These are phyloP conservation scores for Patiria miniata DNA, from an alignment of 35 echinoderm and acorn worm genomes.

Conservation along the genomic window DNA sequence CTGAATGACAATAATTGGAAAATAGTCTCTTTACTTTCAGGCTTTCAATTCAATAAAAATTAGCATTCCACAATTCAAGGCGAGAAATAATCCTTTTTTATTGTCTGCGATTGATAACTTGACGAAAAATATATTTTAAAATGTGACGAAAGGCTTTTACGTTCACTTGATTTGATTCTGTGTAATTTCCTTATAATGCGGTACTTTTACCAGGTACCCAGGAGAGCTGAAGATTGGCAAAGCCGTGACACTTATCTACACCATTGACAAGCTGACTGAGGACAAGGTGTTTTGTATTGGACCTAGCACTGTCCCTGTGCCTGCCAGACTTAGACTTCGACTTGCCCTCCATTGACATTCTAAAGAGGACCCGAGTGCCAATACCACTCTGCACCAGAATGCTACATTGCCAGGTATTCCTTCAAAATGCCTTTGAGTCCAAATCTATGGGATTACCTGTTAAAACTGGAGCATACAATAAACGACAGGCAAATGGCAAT, in stretches of 20 bases:
- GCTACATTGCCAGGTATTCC: too few species aligned
- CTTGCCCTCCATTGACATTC: slow-evolving; percentile 1
- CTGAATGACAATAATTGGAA: too few species aligned
- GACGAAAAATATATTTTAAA: background rate
- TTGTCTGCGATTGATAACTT: background rate
- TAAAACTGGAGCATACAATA: too few species aligned
- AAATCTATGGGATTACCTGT: too few species aligned
- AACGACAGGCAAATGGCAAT: too few species aligned
- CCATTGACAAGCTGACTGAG: background rate
- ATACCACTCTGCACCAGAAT: slow-evolving; percentile 30
- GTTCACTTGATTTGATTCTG: background rate
- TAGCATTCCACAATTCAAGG: background rate
- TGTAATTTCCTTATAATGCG: background rate
- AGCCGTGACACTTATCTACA: slow-evolving; percentile 23
- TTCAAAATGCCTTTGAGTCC: too few species aligned
- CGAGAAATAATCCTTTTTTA: background rate
- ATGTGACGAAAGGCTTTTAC: background rate
- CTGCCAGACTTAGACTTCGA: background rate
- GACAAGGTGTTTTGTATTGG: slow-evolving; percentile 12
- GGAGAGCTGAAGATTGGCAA: slow-evolving; percentile 16
- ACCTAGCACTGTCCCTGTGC: background rate
- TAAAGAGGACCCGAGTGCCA: background rate
- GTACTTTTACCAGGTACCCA: background rate
- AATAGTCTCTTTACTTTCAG: too few species aligned
- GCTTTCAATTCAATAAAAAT: background rate